Evolutionary conservation across 2,888 invertebrate genomes (phyloP).

Genomic region (Iphiclides podalirius): DNA sequence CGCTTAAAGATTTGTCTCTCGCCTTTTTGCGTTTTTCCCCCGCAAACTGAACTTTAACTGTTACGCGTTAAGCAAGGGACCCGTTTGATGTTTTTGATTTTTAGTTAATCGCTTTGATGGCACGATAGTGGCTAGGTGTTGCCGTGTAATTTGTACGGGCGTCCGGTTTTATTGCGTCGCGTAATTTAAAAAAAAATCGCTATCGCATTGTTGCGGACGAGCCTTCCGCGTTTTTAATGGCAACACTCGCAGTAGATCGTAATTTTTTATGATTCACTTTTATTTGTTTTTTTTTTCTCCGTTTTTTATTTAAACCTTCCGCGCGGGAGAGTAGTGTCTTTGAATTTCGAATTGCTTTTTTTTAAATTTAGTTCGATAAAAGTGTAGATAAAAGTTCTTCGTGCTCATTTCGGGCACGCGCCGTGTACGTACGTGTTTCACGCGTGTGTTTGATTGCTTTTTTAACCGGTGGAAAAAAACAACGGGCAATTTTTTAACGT

Average conservation of each 20-base stretch:
- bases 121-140: constrained; percentile 22
- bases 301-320: too few species aligned
- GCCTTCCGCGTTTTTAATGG: constrained; percentile 5
- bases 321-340: too few species aligned
- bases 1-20: too few species aligned
- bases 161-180: constrained; percentile 18
- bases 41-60: constrained; percentile 20
- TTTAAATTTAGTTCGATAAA: too few species aligned
- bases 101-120: constrained; percentile 13
- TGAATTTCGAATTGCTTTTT: neutral
- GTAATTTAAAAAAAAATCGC: constrained; percentile 17
- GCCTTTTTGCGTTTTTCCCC: constrained; percentile 10
- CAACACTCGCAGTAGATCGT: neutral
- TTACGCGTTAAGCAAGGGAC: constrained; percentile 12
- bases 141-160: constrained; percentile 21
- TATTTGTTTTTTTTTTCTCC: neutral
- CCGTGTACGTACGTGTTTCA: too few species aligned
- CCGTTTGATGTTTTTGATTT: constrained; percentile 8
- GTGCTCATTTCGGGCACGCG: too few species aligned
- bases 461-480: too few species aligned
- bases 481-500: too few species aligned
- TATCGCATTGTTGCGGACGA: constrained; percentile 17
- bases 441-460: too few species aligned
- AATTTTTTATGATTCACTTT: neutral
- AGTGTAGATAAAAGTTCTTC: too few species aligned